phyloP scores from a whole-genome alignment of 37 sponge, comb jelly and placozoan genomes.

The Cliona cf. orientalis region DNA sequence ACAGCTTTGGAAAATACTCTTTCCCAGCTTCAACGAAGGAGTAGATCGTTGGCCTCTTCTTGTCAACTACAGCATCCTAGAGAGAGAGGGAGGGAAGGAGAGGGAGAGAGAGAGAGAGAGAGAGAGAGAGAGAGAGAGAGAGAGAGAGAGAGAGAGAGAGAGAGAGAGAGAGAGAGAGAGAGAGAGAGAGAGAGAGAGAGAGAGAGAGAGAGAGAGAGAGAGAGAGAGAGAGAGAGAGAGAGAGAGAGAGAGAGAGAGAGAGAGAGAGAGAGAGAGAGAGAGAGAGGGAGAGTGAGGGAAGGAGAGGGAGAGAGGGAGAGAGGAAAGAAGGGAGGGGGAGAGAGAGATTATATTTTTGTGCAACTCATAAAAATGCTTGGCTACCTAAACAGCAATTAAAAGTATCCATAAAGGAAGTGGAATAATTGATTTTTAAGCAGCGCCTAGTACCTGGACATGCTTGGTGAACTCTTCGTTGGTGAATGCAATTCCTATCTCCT shows the following conservation, averaged over 20 bases:
- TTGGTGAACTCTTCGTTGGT: slow-evolving; percentile 45
- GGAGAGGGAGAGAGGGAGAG: not conserved
- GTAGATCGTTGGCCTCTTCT: slow-evolving; percentile 27
- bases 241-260: no score
- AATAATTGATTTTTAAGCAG: not conserved
- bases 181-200: slow-evolving; percentile 16
- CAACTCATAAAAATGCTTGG: no score
- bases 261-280: not conserved
- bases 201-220: slow-evolving; percentile 9
- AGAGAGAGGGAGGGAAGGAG: not conserved
- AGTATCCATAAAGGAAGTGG: no score
- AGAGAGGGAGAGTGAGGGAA: not conserved
- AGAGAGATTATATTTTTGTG: not conserved
- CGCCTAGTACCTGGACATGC: slow-evolving; percentile 41
- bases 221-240: slow-evolving; percentile 38
- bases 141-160: not conserved
- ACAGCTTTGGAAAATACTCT: slow-evolving; percentile 56
- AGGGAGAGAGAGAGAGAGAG: not conserved
- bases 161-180: slow-evolving; percentile 4
- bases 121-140: not conserved
- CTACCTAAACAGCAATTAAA: no score
- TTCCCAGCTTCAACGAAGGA: slow-evolving; percentile 52
- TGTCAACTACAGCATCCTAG: slow-evolving; percentile 27
- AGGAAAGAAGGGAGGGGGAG: not conserved
- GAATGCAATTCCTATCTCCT: slow-evolving; percentile 44